Conservation (phyloP, 2,797 vertebrate genomes). For the Schizothorax lantsangensis region DNA sequence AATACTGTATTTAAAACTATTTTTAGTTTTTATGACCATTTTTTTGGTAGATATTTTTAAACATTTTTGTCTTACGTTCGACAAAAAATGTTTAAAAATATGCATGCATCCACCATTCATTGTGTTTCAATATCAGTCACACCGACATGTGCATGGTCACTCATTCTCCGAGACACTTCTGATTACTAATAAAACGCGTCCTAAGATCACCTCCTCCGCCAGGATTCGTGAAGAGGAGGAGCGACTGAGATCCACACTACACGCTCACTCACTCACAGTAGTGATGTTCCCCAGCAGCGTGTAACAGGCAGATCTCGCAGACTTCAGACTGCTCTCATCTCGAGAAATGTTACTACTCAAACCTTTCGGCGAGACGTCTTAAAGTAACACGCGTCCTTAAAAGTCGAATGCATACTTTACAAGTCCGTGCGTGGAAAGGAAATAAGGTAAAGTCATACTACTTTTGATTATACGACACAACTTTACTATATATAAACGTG, state of each 20-base stretch:
- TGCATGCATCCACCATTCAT: neutral
- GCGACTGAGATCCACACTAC: constrained; percentile 1
- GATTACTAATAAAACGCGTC: neutral
- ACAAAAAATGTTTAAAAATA: neutral
- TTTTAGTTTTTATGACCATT: neutral
- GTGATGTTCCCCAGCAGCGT: neutral
- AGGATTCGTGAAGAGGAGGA: constrained; percentile 33
- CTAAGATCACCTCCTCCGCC: constrained; percentile 8
- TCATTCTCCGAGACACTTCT: neutral
- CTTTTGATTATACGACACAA: neutral
- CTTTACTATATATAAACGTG: neutral
- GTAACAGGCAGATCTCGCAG: neutral
- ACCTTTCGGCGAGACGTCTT: neutral
- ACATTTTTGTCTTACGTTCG: neutral
- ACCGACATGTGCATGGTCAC: neutral
- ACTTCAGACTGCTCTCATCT: neutral
- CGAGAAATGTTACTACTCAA: neutral
- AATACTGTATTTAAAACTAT: neutral
- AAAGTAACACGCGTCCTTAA: neutral
- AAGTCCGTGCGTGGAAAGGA: constrained; percentile 1
- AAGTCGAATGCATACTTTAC: constrained; percentile 3
- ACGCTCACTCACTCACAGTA: neutral
- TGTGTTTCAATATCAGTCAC: neutral
- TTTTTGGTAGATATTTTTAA: neutral
- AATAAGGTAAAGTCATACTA: constrained; percentile 23